These are phyloP conservation scores for Scelioninae gen. 1 DNA, from an alignment of 2,888 invertebrate species.

Conservation along the genomic window DNA sequence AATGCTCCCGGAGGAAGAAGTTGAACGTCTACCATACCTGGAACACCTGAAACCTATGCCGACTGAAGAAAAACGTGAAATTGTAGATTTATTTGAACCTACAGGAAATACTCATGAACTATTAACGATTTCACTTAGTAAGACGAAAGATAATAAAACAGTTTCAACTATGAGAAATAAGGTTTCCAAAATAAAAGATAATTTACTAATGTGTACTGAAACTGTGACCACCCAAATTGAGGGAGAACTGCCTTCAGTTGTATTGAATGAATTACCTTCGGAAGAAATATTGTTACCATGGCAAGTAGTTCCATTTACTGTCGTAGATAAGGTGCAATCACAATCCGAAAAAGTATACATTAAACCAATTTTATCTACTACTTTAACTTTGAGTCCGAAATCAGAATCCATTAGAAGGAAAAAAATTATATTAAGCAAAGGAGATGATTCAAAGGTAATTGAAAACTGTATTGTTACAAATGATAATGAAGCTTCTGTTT, in stretches of 20 bases:
- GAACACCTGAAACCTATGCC: too few species aligned
- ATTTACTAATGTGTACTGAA: constrained; percentile 81
- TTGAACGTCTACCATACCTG: neutral
- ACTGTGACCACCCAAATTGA: constrained; percentile 83
- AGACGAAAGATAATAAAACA: constrained; percentile 75
- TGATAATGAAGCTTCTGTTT: neutral
- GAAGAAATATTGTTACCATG: constrained; percentile 70
- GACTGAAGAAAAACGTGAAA: neutral
- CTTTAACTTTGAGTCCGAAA: neutral
- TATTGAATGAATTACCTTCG: constrained; percentile 83
- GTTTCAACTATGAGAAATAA: constrained; percentile 81
- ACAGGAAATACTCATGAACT: constrained; percentile 48
- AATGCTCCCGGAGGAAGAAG: neutral
- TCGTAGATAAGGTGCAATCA: neutral
- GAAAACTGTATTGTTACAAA: neutral
- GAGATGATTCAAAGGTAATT: neutral
- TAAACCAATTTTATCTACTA: neutral
- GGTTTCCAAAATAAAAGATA: constrained; percentile 83
- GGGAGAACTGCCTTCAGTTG: constrained; percentile 83
- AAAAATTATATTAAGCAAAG: neutral
- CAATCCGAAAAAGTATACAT: neutral
- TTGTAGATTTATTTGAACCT: too few species aligned
- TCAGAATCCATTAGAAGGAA: neutral
- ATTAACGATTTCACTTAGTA: neutral
- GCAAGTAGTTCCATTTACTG: neutral